Conservation (phyloP, 1,140 invertebrate species). For the Brachionus asplanchnoidis region DNA sequence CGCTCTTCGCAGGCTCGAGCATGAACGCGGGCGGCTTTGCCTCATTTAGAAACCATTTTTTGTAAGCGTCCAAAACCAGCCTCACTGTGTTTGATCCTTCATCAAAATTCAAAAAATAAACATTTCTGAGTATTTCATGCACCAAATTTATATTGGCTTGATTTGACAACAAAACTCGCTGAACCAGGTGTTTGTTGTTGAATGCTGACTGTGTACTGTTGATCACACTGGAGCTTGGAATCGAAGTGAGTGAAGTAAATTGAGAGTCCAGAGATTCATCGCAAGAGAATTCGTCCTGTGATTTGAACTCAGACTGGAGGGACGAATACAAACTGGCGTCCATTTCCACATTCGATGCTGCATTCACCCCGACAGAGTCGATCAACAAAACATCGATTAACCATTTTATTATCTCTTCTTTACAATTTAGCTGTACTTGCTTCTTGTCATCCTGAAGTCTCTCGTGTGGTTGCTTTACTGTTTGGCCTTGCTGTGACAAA, state of each 20-base stretch:
- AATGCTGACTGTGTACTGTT: background rate
- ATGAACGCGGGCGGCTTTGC: constrained; percentile 75
- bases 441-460: background rate
- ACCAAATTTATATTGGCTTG: constrained; percentile 89
- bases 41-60: constrained; percentile 37
- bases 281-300: background rate
- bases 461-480: background rate
- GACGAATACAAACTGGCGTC: background rate
- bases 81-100: constrained; percentile 19
- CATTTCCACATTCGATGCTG: background rate
- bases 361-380: background rate
- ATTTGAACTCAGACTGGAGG: background rate
- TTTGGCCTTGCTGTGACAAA: background rate
- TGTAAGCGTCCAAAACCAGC: constrained; percentile 39
- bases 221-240: background rate
- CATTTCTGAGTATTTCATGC: constrained; percentile 83
- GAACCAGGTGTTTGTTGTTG: constrained; percentile 44
- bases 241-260: background rate
- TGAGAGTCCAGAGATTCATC: background rate
- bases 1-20: constrained; percentile 64
- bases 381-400: constrained; percentile 22
- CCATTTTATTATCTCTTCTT: constrained; percentile 41
- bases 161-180: constrained; percentile 78
- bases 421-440: constrained; percentile 9
- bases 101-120: constrained; percentile 43